These are phyloP conservation scores for Malaclemys terrapin DNA, from an alignment of 2,113 vertebrate genomes.

Conservation along the genomic window DNA sequence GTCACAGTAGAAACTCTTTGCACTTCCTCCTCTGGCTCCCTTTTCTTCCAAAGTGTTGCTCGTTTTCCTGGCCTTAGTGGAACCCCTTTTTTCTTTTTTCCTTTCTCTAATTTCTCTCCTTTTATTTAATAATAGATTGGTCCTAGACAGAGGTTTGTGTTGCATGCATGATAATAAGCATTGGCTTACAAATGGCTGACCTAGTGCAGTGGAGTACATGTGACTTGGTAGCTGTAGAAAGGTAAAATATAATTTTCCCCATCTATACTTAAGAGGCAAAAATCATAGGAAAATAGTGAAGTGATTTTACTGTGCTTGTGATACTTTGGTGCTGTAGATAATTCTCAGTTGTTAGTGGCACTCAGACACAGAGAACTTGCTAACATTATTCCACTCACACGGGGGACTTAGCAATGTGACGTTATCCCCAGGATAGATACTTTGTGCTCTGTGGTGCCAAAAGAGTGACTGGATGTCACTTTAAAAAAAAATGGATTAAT, in stretches of 20 bases:
- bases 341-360: not conserved
- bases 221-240: not conserved
- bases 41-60: not conserved
- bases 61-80: not conserved
- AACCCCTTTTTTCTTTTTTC: not conserved
- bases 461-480: not conserved
- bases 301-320: not conserved
- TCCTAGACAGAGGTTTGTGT: not conserved
- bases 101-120: not conserved
- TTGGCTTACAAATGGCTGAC: not conserved
- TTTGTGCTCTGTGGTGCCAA: rapidly evolving
- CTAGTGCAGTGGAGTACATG: not conserved
- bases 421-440: rapidly evolving
- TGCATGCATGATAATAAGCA: rapidly evolving
- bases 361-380: rapidly evolving
- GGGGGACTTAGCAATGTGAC: rapidly evolving
- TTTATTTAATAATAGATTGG: not conserved
- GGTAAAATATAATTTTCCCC: not conserved
- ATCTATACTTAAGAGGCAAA: not conserved
- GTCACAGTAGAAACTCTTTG: not conserved
- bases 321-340: rapidly evolving
- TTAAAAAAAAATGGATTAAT: too few species aligned
- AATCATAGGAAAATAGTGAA: not conserved
- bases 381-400: rapidly evolving
- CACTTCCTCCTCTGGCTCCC: not conserved